phyloP scores from a whole-genome alignment of 2,888 invertebrate species.

The Drosophila lutescens region DNA sequence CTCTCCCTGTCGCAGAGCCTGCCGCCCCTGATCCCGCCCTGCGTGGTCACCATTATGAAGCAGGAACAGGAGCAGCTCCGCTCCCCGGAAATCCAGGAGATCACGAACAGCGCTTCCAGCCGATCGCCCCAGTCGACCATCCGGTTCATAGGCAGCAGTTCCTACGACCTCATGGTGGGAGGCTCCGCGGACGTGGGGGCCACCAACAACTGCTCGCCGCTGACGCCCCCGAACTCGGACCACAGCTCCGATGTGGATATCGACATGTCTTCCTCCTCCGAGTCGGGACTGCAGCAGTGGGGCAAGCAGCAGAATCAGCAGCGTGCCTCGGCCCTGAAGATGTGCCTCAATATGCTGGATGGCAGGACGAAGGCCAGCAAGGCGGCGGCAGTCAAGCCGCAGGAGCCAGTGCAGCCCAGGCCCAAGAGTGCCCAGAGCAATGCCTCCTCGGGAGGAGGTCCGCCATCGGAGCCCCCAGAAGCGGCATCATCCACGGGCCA shows the following conservation, averaged over 20 bases:
- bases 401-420: slow-evolving; percentile 45
- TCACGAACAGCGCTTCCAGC: slow-evolving; percentile 81
- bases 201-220: slow-evolving; percentile 85
- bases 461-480: slow-evolving; percentile 15
- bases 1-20: slow-evolving; percentile 90
- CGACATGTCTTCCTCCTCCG: slow-evolving; percentile 84
- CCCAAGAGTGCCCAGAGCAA: slow-evolving; percentile 56
- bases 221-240: slow-evolving; percentile 90
- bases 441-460: slow-evolving; percentile 19
- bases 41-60: slow-evolving; percentile 88
- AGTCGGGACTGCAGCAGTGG: slow-evolving; percentile 78
- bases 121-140: slow-evolving; percentile 75
- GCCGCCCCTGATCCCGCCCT: slow-evolving; percentile 90
- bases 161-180: slow-evolving; percentile 52
- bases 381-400: slow-evolving; percentile 46
- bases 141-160: slow-evolving; percentile 81
- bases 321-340: slow-evolving; percentile 64
- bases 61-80: slow-evolving; percentile 66
- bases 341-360: slow-evolving; percentile 82
- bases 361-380: slow-evolving; percentile 83
- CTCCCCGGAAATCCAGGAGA: slow-evolving; percentile 83
- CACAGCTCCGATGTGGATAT: slow-evolving; percentile 90
- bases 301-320: slow-evolving; percentile 57
- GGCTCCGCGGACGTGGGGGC: slow-evolving; percentile 64
- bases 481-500: background rate